These are phyloP conservation scores for Drosophila asahinai DNA, from an alignment of 1,140 invertebrate species.

Conservation along the genomic window DNA sequence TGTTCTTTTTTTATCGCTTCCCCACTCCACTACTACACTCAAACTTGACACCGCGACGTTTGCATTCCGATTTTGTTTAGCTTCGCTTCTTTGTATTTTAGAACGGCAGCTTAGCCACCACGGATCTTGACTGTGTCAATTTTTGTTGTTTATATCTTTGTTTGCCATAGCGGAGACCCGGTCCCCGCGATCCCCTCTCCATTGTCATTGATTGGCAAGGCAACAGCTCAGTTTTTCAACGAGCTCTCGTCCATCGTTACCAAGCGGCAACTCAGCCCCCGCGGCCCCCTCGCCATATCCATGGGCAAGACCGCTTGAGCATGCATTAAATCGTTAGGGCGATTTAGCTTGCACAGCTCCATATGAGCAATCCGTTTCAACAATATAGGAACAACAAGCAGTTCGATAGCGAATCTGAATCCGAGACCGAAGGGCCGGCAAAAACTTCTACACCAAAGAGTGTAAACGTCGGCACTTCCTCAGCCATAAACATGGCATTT, in stretches of 20 bases:
- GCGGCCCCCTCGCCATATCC: slow-evolving; percentile 3
- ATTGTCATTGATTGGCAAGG: too few species aligned
- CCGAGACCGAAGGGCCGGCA: neutral
- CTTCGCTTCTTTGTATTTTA: neutral
- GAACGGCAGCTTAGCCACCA: neutral
- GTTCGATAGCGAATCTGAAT: too few species aligned
- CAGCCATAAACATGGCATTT: slow-evolving; percentile 8
- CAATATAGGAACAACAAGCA: too few species aligned
- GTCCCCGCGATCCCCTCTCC: too few species aligned
- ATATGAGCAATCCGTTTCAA: neutral
- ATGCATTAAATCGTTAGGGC: neutral
- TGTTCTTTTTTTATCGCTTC: neutral
- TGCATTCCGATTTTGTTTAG: slow-evolving; percentile 3
- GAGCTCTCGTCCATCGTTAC: too few species aligned
- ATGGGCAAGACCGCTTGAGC: slow-evolving; percentile 2
- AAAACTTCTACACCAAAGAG: slow-evolving; percentile 3
- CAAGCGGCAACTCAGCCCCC: slow-evolving; percentile 6
- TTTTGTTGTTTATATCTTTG: too few species aligned
- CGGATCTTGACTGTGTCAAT: neutral
- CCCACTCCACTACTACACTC: slow-evolving; percentile 6
- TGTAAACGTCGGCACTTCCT: neutral
- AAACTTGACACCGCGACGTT: slow-evolving; percentile 1
- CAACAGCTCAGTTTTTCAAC: too few species aligned
- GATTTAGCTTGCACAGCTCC: neutral
- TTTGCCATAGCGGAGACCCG: too few species aligned